A percentile compares a stretch with the other conserved stretches of the same genome.
These are phyloP conservation scores for Lingula anatina DNA, from an alignment of 2,888 invertebrate genomes.

Conservation along the genomic window DNA sequence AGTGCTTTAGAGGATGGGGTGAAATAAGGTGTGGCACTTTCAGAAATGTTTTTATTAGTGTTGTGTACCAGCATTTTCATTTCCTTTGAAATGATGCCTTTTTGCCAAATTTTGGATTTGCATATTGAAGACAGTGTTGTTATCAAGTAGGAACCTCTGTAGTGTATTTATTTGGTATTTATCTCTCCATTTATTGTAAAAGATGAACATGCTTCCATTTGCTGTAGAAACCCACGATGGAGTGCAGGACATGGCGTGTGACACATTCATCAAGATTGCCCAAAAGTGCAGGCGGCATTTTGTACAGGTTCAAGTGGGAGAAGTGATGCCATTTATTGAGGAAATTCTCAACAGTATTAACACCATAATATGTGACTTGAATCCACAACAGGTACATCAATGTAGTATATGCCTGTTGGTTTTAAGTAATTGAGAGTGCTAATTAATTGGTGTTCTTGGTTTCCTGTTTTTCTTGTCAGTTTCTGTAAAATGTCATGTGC, in stretches of 20 bases:
- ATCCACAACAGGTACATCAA: constrained; percentile 85
- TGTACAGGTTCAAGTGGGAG: constrained; percentile 90
- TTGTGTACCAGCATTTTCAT: background rate
- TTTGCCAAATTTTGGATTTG: too few relatives aligned
- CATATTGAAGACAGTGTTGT: too few relatives aligned
- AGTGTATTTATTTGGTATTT: too few relatives aligned
- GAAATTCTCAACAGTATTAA: constrained; percentile 95
- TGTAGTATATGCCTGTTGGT: background rate
- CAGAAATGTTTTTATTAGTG: too few relatives aligned
- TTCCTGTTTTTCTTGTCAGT: too few relatives aligned
- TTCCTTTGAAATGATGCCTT: background rate
- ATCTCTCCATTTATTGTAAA: too few relatives aligned
- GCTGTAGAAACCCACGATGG: constrained; percentile 99
- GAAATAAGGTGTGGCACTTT: too few relatives aligned
- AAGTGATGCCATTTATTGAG: constrained; percentile 95
- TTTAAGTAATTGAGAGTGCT: background rate
- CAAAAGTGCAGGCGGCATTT: constrained; percentile 97
- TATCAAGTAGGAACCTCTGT: too few relatives aligned
- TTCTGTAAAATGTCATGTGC: too few relatives aligned
- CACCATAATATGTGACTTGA: constrained; percentile 97
- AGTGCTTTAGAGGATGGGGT: too few relatives aligned
- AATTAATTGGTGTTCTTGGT: too few relatives aligned
- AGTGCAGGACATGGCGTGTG: constrained; percentile 99
- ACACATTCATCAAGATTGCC: constrained; percentile 99
- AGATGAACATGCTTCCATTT: too few relatives aligned